Conservation (phyloP, 2,113 vertebrate genomes). For the Sylvilagus bachmani region DNA sequence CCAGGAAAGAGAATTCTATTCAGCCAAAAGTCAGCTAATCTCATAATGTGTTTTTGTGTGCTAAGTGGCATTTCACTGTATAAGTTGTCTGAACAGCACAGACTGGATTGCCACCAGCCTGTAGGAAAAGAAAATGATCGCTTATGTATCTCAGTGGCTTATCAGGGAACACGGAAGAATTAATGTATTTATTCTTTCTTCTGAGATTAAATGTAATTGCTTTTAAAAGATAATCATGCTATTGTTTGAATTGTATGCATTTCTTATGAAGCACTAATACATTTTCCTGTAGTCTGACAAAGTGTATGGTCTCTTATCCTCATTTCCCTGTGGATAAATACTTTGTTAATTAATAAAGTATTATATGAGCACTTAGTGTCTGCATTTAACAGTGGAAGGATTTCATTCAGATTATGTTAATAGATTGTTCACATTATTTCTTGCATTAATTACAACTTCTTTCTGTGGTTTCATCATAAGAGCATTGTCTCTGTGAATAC, state of each 20-base stretch:
- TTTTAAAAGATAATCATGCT: constrained; percentile 89
- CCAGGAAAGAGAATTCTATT: constrained; percentile 31
- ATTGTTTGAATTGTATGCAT: constrained; percentile 91
- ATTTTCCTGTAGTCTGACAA: constrained; percentile 89
- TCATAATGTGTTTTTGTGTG: constrained; percentile 65
- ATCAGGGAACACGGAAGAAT: constrained; percentile 82
- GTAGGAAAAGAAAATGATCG: constrained; percentile 80
- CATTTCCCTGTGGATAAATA: constrained; percentile 91
- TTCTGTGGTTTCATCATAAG: constrained; percentile 79
- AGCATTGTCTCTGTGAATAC: constrained; percentile 84
- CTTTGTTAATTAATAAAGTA: constrained; percentile 92
- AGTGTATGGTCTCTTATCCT: constrained; percentile 88
- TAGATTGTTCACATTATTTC: constrained; percentile 89
- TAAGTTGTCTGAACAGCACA: constrained; percentile 51
- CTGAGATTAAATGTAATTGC: constrained; percentile 90
- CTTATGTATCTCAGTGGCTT: constrained; percentile 80
- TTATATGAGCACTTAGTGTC: constrained; percentile 89
- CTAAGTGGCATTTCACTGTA: constrained; percentile 18
- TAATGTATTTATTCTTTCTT: constrained; percentile 88
- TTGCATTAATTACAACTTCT: constrained; percentile 89
- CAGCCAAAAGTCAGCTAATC: constrained; percentile 61
- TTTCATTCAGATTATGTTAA: constrained; percentile 91
- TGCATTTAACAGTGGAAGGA: constrained; percentile 88
- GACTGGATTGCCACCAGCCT: constrained; percentile 70
- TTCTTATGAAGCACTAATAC: constrained; percentile 90